Evolutionary conservation across 35 echinoderm and acorn worm species (phyloP).

Genomic region (Hemicentrotus pulcherrimus): DNA sequence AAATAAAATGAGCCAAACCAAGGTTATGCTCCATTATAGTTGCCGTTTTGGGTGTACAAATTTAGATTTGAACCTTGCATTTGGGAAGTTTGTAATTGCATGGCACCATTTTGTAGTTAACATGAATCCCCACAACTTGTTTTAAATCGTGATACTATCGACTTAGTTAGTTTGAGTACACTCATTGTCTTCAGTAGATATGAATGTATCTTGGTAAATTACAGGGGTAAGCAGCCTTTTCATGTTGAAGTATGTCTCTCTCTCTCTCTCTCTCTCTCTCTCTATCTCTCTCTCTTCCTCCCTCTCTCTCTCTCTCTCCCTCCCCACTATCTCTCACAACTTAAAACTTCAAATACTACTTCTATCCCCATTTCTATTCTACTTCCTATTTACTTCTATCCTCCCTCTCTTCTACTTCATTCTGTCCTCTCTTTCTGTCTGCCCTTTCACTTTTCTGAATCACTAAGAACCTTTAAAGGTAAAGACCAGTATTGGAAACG

Average conservation of each 20-base stretch:
- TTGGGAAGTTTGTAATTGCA: not conserved
- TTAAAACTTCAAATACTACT: not conserved
- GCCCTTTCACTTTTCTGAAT: not conserved
- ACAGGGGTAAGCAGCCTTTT: no score
- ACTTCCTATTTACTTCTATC: not conserved
- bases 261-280: no score
- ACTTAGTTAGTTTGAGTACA: not conserved
- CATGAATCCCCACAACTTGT: not conserved
- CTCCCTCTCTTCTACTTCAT: not conserved
- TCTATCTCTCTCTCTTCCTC: no score
- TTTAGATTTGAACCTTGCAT: not conserved
- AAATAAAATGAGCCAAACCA: no score
- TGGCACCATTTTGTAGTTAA: not conserved
- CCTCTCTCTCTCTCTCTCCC: no score
- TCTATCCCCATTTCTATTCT: not conserved
- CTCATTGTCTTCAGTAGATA: not conserved
- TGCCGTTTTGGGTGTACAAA: not conserved
- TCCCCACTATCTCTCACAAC: no score
- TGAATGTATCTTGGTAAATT: not conserved
- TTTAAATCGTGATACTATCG: not conserved
- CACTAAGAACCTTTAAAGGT: no score
- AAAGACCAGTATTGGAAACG: no score
- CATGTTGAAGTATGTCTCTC: no score
- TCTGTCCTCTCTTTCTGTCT: not conserved
- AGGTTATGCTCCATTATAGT: not conserved